Conservation (phyloP, 2,888 invertebrate genomes). For the Drymonia ruficornis region DNA sequence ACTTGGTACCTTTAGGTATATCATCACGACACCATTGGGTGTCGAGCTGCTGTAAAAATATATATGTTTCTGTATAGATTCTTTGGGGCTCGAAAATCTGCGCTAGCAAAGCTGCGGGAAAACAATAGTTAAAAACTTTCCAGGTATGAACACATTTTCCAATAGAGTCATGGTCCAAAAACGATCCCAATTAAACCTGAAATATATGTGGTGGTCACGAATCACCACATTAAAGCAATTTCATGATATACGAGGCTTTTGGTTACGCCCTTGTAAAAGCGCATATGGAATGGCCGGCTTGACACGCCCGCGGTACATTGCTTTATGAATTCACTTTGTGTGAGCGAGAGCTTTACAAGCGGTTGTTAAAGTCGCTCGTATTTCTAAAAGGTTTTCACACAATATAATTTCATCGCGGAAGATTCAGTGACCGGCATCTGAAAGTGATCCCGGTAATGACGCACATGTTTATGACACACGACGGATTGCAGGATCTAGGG, state of each 20-base stretch:
- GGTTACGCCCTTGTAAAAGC: constrained; percentile 19
- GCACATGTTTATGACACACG: constrained; percentile 47
- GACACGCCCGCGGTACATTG: constrained; percentile 33
- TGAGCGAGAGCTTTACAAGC: constrained; percentile 31
- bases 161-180: neutral
- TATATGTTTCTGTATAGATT: too few relatives aligned
- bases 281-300: constrained; percentile 28
- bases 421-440: constrained; percentile 40
- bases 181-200: neutral
- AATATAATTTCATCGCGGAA: constrained; percentile 42
- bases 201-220: neutral
- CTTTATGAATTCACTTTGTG: constrained; percentile 50
- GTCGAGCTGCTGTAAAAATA: too few relatives aligned
- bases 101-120: too few relatives aligned
- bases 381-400: constrained; percentile 40
- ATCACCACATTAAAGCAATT: too few relatives aligned
- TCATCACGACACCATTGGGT: too few relatives aligned
- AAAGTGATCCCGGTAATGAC: constrained; percentile 34
- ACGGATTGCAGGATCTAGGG: constrained; percentile 55
- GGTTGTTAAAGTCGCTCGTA: constrained; percentile 43
- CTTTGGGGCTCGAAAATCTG: too few relatives aligned
- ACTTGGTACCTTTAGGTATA: too few relatives aligned
- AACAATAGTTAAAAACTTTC: too few relatives aligned
- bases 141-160: neutral
- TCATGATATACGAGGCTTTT: constrained; percentile 25